These are phyloP conservation scores for Paraescarpia echinospica DNA, from an alignment of 1,140 invertebrate genomes.

Conservation along the genomic window DNA sequence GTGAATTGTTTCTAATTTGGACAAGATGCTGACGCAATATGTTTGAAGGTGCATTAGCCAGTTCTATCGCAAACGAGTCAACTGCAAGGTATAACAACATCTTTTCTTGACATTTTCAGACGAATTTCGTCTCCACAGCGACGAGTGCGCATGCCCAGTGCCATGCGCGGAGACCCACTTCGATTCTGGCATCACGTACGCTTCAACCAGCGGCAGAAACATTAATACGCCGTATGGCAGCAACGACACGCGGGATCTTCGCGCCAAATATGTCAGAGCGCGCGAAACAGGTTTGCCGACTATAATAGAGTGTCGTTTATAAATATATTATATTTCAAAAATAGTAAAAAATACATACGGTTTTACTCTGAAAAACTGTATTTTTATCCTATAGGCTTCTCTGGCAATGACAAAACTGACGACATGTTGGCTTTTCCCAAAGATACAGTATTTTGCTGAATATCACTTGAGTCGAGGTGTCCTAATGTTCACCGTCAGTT, in stretches of 20 bases:
- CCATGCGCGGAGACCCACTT: conserved; percentile 3
- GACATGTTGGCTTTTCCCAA: no score
- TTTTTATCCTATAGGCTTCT: not conserved
- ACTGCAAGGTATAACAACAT: not conserved
- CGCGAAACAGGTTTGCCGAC: not conserved
- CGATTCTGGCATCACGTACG: conserved; percentile 16
- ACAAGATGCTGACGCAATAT: no score
- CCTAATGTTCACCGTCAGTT: no score
- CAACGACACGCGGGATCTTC: not conserved
- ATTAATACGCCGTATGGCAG: not conserved
- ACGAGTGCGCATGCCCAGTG: conserved; percentile 12
- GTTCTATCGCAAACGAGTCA: not conserved
- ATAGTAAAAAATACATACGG: not conserved
- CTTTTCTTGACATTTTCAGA: not conserved
- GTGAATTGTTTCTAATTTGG: no score
- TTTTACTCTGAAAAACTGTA: not conserved
- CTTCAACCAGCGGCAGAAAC: not conserved
- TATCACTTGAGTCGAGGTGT: no score
- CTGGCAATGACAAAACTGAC: no score
- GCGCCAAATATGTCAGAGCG: conserved; percentile 4
- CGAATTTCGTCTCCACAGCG: not conserved
- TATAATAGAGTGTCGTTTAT: not conserved
- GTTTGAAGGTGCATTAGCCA: no score
- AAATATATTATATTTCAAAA: not conserved
- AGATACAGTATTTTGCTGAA: no score